Base-by-base conservation (phyloP, 2,888 invertebrate genomes). In the Mystacides longicornis region DNA sequence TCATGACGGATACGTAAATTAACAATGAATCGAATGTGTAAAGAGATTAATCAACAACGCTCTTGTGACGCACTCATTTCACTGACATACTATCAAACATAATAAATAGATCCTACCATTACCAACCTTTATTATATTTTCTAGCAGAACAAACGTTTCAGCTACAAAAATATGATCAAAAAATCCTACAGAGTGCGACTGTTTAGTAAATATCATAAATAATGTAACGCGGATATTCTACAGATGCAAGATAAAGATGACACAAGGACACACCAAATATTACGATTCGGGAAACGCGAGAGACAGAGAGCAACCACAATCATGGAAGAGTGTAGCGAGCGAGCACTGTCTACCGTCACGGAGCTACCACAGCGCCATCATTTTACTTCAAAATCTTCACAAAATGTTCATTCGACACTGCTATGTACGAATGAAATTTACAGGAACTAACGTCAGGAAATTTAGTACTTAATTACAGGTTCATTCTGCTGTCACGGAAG, bases 31-130 rank as follows among this genome's bases (percentile, higher is more conserved):
- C 14, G 23, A 48, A 49, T 43, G 50, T 43, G 23, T 49, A 31
- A 23, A 48, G 52, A 37, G 52, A 58, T 58, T 58, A 54, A 54
- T 57, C 57, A 60, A n/a, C n/a, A n/a, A 67, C 65, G 37, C 65
- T 73, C 74, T 74, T 75, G 76, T 77, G 75, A 77, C 77, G 77
- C 77, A 77, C 76, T 76, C 75, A 73, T 73, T 69, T 71, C 69
- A 74, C 70, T 73, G 69, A 64, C 75, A 73, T 73, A 70, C 71
- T 69, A 74, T 70, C 73, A 69, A 64, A 72, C 69, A 72, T 71
- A 75, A 59, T 56, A 59, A 55, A 69, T 54, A 54, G 52, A 54
- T 37, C 69, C 72, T 70, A 73, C 74, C 60, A 60, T 74, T 74
- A 77, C 77, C 71, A 77, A 77, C 77, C 77, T 75, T 75, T 76